Base-by-base conservation (phyloP, 2,113 vertebrate genomes). In the Charadrius vociferus region DNA sequence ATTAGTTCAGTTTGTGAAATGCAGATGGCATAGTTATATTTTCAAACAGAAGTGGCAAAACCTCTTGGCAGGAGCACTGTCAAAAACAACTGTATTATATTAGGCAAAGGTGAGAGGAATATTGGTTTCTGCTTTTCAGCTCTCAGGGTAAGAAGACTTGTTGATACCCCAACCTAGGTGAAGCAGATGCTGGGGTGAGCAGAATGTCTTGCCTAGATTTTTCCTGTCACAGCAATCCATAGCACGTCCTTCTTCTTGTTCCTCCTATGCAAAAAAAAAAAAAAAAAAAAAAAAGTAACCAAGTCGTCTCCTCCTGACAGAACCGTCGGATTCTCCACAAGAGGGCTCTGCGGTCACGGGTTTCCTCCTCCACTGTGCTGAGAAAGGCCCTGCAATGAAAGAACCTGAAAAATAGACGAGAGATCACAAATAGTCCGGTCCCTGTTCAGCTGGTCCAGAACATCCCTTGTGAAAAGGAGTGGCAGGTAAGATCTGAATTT, bases 301-400 rank as follows among this genome's bases (percentile, higher is more conserved):
- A 41, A 41, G 39, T 41, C 11, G 39, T 49, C 10, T 85, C 12
- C 4, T 72, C 4, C 36, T 36, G n/a, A 23, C 63, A 39, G 39
- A 86, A 30, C 15, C 0, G 0, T 7, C 23, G 32, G 37, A 24
- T 86, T n/a, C 14, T 53, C 94, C 96, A 86, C 93, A 7, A 94
- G 94, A 84, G 90, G 95, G 88, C 95, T 88, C 94, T 95, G 72
- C 8, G 1, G 58, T 29, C 53, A 26, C 8, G 3, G 36, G 10
- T 70, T 81, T 63, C 18, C 29, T 53, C 34, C 0, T 0, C 11
- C 10, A 23, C 11, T 7, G 29, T 7, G 29, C 43, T 5, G 15
- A 14, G 49, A 53, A 81, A 72, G 19, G 26, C 20, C 85, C n/a
- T 70, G 39, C 19, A 19, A 16, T 11, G 9, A 4, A 9, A 63